These are phyloP conservation scores for Meteorus cinctellus DNA, from an alignment of 2,888 invertebrate genomes.

Conservation along the genomic window DNA sequence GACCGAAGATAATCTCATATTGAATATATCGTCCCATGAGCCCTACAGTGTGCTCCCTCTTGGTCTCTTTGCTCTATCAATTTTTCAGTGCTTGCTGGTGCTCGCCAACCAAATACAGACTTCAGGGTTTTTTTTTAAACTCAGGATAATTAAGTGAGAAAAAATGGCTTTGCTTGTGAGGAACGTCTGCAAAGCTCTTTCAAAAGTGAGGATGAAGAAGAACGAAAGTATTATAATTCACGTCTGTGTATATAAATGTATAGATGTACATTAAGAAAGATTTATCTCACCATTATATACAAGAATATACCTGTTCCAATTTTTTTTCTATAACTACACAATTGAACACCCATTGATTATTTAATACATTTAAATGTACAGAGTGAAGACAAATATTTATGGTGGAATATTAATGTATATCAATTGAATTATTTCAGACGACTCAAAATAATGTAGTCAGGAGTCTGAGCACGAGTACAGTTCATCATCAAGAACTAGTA, in stretches of 20 bases:
- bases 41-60: neutral
- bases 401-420: slow-evolving; percentile 38
- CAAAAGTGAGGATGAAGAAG: slow-evolving; percentile 61
- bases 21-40: neutral
- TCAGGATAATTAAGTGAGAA: slow-evolving; percentile 27
- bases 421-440: slow-evolving; percentile 56
- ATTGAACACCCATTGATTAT: slow-evolving; percentile 20
- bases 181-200: slow-evolving; percentile 64
- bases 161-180: slow-evolving; percentile 68
- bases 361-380: neutral
- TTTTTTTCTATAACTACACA: neutral
- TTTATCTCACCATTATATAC: slow-evolving; percentile 1
- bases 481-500: slow-evolving; percentile 64
- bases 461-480: slow-evolving; percentile 59
- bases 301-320: neutral
- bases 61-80: neutral
- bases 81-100: neutral
- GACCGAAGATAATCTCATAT: neutral
- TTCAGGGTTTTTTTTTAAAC: slow-evolving; percentile 25
- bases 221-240: neutral
- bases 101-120: slow-evolving; percentile 22
- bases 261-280: neutral
- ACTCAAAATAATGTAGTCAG: slow-evolving; percentile 64
- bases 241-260: neutral
- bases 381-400: neutral